Evolutionary conservation across 2,888 invertebrate genomes (phyloP).

Genomic region (Tetramorium bicarinatum): DNA sequence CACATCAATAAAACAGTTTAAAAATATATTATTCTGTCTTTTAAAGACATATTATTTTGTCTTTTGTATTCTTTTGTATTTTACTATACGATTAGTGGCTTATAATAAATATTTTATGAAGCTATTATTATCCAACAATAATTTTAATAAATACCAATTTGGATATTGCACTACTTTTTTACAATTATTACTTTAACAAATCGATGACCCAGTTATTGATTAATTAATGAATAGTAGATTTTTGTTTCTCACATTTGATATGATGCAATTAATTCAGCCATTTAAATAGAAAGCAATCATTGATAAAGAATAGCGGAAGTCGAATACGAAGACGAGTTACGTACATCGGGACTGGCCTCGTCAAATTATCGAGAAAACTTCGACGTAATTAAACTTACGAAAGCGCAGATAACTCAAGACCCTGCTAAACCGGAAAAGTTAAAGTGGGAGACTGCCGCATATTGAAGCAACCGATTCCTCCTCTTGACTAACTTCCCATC

Average conservation of each 20-base stretch:
- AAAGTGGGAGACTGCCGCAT: conserved; percentile 82
- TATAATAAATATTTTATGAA: background rate
- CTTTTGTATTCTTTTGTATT: background rate
- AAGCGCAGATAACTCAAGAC: conserved; percentile 82
- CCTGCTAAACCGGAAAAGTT: conserved; percentile 82
- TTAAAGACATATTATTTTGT: background rate
- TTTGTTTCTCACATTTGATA: conserved; percentile 55
- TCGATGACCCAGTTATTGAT: conserved; percentile 1
- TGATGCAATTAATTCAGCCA: conserved; percentile 69
- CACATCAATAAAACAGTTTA: background rate
- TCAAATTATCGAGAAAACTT: conserved; percentile 85
- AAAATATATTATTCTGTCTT: background rate
- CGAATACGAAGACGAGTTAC: conserved; percentile 75
- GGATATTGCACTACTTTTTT: background rate
- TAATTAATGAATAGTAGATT: conserved; percentile 16
- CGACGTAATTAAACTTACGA: conserved; percentile 83
- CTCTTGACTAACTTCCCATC: conserved; percentile 60
- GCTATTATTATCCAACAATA: background rate
- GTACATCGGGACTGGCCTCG: conserved; percentile 78
- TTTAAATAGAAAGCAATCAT: conserved; percentile 61
- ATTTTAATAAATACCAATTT: background rate
- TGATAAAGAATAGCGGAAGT: conserved; percentile 65
- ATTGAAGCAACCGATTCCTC: conserved; percentile 76
- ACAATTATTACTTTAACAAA: background rate
- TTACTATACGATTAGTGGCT: background rate